These are phyloP conservation scores for Galerucella pusilla DNA, from an alignment of 2,888 invertebrate genomes.

Conservation along the genomic window DNA sequence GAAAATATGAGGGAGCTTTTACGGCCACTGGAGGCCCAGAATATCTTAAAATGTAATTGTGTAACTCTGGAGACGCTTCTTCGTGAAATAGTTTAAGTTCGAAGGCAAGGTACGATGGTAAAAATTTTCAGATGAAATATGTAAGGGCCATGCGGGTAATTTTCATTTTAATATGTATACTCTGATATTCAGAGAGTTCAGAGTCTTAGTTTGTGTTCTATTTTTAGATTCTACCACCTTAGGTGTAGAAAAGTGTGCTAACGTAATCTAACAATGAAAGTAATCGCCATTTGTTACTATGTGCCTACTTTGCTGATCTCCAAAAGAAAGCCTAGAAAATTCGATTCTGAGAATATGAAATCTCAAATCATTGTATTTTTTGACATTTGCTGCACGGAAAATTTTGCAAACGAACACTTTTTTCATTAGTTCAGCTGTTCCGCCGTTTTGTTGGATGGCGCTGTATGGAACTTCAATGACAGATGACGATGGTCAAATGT, in stretches of 20 bases:
- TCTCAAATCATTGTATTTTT: too few relatives aligned
- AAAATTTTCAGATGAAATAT: slow-evolving; percentile 23
- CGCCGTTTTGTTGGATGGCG: too few relatives aligned
- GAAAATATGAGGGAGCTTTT: slow-evolving; percentile 32
- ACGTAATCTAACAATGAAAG: not conserved
- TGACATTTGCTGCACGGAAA: too few relatives aligned
- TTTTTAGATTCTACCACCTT: not conserved
- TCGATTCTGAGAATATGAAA: too few relatives aligned
- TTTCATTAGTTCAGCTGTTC: too few relatives aligned
- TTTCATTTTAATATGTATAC: slow-evolving; percentile 18
- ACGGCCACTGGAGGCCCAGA: slow-evolving; percentile 32
- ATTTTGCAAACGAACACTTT: too few relatives aligned
- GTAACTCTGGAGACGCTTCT: slow-evolving; percentile 26
- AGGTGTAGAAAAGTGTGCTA: not conserved
- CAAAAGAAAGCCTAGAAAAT: too few relatives aligned
- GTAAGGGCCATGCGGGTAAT: slow-evolving; percentile 21
- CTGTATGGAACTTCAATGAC: too few relatives aligned
- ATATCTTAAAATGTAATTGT: slow-evolving; percentile 35
- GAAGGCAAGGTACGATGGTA: not conserved
- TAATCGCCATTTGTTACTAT: not conserved
- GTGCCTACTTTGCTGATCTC: not conserved
- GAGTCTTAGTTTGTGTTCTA: not conserved
- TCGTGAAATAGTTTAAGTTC: slow-evolving; percentile 15
- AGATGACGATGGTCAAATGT: too few relatives aligned
- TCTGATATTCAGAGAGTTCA: not conserved